Evolutionary conservation across 2,797 vertebrate species (phyloP).

Genomic region (Pantherophis vulpinus): DNA sequence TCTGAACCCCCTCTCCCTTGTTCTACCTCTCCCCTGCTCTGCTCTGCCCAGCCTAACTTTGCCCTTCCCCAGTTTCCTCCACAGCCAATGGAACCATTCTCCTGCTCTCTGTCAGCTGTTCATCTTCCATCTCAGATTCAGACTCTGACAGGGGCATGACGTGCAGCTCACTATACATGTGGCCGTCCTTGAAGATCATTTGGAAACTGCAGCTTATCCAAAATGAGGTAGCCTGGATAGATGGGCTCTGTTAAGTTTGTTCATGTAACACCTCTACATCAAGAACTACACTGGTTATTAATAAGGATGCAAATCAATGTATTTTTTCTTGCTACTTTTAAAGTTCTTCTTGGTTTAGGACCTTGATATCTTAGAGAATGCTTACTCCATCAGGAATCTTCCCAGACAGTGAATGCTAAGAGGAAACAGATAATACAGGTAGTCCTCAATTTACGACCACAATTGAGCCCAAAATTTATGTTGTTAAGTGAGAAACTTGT

Average conservation of each 20-base stretch:
- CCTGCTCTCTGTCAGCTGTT: too few relatives aligned
- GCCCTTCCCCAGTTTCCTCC: too few relatives aligned
- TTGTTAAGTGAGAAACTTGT: too few relatives aligned
- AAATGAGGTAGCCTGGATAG: background rate
- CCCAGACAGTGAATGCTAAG: background rate
- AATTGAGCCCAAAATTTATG: too few relatives aligned
- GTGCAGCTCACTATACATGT: background rate
- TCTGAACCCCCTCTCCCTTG: too few relatives aligned
- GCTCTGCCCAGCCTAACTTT: too few relatives aligned
- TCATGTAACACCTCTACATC: background rate
- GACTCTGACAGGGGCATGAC: too few relatives aligned
- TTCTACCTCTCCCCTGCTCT: too few relatives aligned
- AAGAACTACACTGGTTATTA: background rate
- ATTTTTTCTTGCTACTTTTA: background rate
- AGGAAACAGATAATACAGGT: background rate
- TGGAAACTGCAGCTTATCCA: background rate
- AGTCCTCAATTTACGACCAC: too few relatives aligned
- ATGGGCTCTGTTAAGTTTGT: background rate
- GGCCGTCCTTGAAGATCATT: background rate
- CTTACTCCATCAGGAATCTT: background rate
- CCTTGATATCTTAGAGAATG: background rate
- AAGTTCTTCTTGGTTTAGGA: background rate
- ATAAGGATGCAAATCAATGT: background rate
- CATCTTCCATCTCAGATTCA: too few relatives aligned
- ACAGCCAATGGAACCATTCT: too few relatives aligned